phyloP scores from a whole-genome alignment of 2,113 vertebrate genomes.

The Oophaga pumilio region DNA sequence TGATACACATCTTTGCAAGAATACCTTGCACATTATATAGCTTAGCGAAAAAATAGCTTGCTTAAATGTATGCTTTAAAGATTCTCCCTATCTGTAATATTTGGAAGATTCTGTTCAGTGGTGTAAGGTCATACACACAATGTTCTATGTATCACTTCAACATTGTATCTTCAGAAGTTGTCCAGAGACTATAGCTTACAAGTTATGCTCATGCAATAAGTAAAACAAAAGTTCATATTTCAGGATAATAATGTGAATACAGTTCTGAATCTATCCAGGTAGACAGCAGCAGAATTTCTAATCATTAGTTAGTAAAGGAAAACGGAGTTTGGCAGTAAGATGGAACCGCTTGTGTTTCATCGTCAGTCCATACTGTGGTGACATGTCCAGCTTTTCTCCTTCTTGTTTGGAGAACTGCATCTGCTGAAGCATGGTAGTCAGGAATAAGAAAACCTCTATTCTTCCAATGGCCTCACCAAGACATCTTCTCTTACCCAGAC shows the following conservation, averaged over 20 bases:
- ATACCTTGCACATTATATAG: neutral
- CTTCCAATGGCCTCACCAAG: constrained; percentile 85
- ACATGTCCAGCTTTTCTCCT: constrained; percentile 76
- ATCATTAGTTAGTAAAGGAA: neutral
- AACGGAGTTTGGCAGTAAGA: constrained; percentile 70
- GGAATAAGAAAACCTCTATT: constrained; percentile 87
- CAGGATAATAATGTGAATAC: too few relatives aligned
- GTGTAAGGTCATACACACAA: neutral
- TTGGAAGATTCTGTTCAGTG: neutral
- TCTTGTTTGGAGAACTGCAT: constrained; percentile 74
- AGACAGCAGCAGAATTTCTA: neutral
- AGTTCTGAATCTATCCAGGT: too few relatives aligned
- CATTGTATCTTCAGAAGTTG: neutral
- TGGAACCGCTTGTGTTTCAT: constrained; percentile 85
- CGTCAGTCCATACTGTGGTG: constrained; percentile 84
- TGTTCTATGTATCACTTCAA: neutral
- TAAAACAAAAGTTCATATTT: neutral
- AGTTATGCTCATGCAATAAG: neutral
- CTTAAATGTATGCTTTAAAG: neutral
- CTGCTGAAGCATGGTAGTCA: constrained; percentile 84
- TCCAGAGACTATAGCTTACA: neutral
- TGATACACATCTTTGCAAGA: neutral
- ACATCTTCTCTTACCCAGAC: constrained; percentile 88
- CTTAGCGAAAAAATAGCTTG: neutral
- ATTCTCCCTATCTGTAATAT: constrained; percentile 5